These are phyloP conservation scores for Salticus scenicus DNA, from an alignment of 2,888 invertebrate species.

Conservation along the genomic window DNA sequence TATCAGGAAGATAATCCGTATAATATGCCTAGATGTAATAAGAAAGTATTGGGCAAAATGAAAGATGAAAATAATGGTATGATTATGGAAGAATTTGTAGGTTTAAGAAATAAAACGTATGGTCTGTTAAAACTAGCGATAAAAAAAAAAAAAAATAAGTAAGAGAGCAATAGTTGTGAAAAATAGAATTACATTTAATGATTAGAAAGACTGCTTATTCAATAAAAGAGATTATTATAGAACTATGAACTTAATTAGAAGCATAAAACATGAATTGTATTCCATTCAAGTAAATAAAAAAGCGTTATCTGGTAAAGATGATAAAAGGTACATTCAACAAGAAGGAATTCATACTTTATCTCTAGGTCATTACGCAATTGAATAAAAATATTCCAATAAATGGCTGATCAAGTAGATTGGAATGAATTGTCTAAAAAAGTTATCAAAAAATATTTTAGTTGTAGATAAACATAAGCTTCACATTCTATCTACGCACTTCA, in stretches of 20 bases:
- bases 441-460: too few species aligned
- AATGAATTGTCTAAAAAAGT: too few species aligned
- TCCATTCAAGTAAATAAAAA: neutral
- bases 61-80: constrained; percentile 73
- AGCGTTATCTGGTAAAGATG: neutral
- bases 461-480: too few species aligned
- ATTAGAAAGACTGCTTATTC: constrained; percentile 20
- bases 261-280: neutral
- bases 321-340: constrained; percentile 1
- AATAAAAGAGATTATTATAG: neutral
- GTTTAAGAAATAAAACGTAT: constrained; percentile 23
- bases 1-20: neutral
- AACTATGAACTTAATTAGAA: constrained; percentile 15
- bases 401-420: too few species aligned
- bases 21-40: constrained; percentile 15
- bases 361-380: neutral
- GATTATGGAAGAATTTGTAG: constrained; percentile 72
- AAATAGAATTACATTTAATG: constrained; percentile 16
- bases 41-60: constrained; percentile 70
- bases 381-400: too few species aligned
- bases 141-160: neutral
- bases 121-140: neutral
- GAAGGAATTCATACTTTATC: constrained; percentile 2
- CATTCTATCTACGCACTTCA: too few species aligned
- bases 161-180: neutral